phyloP scores from a whole-genome alignment of 2,113 vertebrate genomes.

The Oreocharis arfaki region DNA sequence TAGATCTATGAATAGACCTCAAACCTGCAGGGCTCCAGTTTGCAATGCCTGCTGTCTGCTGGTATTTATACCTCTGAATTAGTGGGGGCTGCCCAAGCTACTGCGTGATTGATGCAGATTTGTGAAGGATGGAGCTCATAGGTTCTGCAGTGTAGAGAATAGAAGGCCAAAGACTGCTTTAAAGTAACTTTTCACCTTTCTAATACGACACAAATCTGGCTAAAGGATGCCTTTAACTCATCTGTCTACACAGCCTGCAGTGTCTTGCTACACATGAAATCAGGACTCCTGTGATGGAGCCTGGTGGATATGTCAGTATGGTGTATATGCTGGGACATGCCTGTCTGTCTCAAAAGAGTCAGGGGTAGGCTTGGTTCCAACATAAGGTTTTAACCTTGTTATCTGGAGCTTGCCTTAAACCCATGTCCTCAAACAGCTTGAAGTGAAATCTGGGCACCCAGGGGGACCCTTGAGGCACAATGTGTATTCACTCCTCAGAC shows the following conservation, averaged over 20 bases:
- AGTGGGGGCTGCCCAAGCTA: neutral
- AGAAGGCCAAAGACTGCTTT: neutral
- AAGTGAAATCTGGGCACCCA: neutral
- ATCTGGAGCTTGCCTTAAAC: neutral
- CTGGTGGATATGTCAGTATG: neutral
- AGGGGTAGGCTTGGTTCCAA: neutral
- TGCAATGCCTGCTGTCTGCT: neutral
- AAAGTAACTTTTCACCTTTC: neutral
- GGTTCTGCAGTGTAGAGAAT: neutral
- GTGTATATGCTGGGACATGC: neutral
- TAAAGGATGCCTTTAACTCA: neutral
- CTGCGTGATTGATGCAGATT: fast-evolving
- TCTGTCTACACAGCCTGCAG: neutral
- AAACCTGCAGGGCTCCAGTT: neutral
- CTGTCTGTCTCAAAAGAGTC: neutral
- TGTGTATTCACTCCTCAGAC: neutral
- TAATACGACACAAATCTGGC: neutral
- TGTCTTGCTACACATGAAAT: neutral
- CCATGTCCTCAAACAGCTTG: neutral
- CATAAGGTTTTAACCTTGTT: neutral
- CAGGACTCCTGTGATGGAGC: neutral
- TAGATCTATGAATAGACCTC: neutral
- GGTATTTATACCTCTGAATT: neutral
- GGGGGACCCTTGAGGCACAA: neutral
- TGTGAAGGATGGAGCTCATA: neutral